Percentiles rank a stretch among this genome's conserved stretches.
Conservation (phyloP, 2,888 invertebrate species). For the Caenorhabditis panamensis region DNA sequence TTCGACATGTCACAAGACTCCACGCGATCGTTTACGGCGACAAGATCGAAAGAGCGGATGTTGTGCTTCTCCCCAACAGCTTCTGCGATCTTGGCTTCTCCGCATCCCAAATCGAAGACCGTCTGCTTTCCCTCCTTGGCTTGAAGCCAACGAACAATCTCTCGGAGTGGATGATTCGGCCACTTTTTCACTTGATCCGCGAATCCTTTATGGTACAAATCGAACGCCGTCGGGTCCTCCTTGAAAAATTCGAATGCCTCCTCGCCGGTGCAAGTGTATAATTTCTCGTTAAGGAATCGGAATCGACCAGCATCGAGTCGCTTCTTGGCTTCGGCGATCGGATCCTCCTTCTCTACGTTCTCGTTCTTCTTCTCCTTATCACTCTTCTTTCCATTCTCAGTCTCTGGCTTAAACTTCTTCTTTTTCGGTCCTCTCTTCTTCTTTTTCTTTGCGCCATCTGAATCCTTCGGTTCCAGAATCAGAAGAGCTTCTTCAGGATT, state of each 20-base stretch:
- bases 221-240: constrained; percentile 88
- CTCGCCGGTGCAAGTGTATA: constrained; percentile 88
- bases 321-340: constrained; percentile 60
- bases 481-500: constrained; percentile 20
- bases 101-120: constrained; percentile 97
- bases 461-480: constrained; percentile 25
- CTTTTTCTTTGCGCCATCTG: constrained; percentile 37
- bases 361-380: too few relatives aligned
- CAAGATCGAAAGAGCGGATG: constrained; percentile 94
- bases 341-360: constrained; percentile 22
- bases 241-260: constrained; percentile 89
- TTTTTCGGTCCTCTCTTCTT: constrained; percentile 63
- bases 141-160: constrained; percentile 85
- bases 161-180: constrained; percentile 91
- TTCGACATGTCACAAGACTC: constrained; percentile 93
- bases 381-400: not conserved
- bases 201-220: constrained; percentile 93
- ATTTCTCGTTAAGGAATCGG: constrained; percentile 92
- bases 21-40: constrained; percentile 87
- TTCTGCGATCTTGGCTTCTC: constrained; percentile 89
- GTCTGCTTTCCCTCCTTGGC: constrained; percentile 82
- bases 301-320: constrained; percentile 66
- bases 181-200: constrained; percentile 90
- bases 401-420: constrained; percentile 60
- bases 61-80: constrained; percentile 60